phyloP scores from a whole-genome alignment of 2,113 vertebrate species.

The Phalacrocorax brasilianus region DNA sequence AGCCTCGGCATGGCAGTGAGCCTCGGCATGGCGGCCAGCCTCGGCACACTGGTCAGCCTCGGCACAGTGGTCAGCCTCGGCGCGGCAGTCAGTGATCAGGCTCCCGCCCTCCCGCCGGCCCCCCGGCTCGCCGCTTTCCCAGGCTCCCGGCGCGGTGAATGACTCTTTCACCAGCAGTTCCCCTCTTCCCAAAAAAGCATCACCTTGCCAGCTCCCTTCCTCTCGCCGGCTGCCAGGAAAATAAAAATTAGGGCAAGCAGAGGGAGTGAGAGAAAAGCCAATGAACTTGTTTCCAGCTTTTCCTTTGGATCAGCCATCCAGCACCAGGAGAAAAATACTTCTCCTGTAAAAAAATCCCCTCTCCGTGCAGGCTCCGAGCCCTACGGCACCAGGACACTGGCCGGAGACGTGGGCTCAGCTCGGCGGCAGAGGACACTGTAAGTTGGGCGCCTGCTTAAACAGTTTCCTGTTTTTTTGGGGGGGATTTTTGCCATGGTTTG shows the following conservation, averaged over 20 bases:
- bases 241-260: conserved; percentile 46
- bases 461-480: not conserved
- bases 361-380: not conserved
- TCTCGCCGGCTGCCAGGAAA: conserved; percentile 53
- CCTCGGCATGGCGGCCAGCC: not conserved
- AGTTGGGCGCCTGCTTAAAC: not conserved
- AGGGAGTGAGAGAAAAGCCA: conserved; percentile 26
- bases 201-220: conserved; percentile 52
- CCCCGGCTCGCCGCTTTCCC: not conserved
- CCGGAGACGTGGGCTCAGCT: not conserved
- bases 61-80: not conserved
- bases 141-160: not conserved
- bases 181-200: conserved; percentile 40
- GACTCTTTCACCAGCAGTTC: conserved; percentile 16
- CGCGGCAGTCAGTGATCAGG: not conserved
- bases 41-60: not conserved
- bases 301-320: not conserved
- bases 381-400: not conserved
- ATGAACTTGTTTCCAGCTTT: conserved; percentile 50
- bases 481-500: not conserved
- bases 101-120: not conserved
- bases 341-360: not conserved
- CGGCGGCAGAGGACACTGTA: not conserved
- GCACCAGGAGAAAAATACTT: conserved; percentile 37
- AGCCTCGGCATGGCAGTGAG: accelerated